Conservation (phyloP, 2,797 vertebrate species). For the Cuculus canorus region DNA sequence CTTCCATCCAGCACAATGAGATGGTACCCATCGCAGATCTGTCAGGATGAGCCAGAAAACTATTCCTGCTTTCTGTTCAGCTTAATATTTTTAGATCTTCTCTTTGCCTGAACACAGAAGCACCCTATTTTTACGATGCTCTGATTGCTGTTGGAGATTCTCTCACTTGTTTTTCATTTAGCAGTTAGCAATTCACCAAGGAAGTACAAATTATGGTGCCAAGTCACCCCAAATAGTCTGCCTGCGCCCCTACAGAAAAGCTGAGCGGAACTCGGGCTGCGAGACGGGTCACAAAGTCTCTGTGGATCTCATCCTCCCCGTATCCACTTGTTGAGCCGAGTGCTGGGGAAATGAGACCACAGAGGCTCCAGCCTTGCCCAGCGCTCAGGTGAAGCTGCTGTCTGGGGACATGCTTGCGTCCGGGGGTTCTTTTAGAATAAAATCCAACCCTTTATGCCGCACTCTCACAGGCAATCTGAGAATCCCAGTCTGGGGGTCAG, state of each 20-base stretch:
- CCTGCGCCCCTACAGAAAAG: not conserved
- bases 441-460: fast-evolving
- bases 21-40: not conserved
- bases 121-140: not conserved
- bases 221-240: not conserved
- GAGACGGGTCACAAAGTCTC: not conserved
- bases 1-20: not conserved
- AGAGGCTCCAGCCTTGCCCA: not conserved
- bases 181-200: not conserved
- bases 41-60: not conserved
- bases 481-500: not conserved
- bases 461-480: not conserved
- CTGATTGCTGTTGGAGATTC: not conserved
- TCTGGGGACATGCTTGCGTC: not conserved
- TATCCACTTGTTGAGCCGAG: constrained; percentile 21
- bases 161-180: not conserved
- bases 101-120: not conserved
- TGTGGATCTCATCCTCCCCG: not conserved
- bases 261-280: not conserved
- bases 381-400: not conserved
- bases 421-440: not conserved
- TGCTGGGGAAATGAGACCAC: not conserved
- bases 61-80: not conserved
- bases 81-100: not conserved
- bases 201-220: not conserved